Evolutionary conservation across 2,113 vertebrate species (phyloP).

Genomic region (Rhinolophus ferrumequinum): DNA sequence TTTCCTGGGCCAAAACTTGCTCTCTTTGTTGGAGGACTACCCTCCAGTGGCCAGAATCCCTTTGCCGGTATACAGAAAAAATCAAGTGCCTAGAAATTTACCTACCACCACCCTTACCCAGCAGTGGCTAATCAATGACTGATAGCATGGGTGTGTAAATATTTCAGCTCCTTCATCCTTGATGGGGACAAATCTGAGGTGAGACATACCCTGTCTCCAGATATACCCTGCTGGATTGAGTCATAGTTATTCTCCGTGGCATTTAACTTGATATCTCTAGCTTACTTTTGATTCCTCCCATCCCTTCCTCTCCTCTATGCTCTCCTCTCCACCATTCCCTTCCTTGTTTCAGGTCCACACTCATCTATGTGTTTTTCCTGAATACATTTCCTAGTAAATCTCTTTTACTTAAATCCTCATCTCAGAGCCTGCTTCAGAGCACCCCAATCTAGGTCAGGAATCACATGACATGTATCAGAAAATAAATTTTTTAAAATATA

Average conservation of each 20-base stretch:
- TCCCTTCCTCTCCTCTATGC: neutral
- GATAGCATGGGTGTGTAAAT: neutral
- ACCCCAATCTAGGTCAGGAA: neutral
- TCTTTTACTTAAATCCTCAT: neutral
- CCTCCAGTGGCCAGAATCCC: neutral
- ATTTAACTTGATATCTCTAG: neutral
- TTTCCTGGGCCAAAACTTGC: neutral
- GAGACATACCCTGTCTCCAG: fast-evolving
- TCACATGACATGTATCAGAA: neutral
- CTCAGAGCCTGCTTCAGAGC: neutral
- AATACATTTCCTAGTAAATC: neutral
- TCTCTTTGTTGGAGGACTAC: neutral
- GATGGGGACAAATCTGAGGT: neutral
- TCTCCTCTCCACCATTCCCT: neutral
- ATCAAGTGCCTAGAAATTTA: neutral
- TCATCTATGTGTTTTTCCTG: neutral
- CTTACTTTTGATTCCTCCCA: neutral
- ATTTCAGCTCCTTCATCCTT: neutral
- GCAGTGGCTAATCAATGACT: neutral
- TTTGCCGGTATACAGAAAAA: neutral
- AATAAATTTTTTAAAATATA: neutral
- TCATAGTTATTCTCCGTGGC: no score
- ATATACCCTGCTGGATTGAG: neutral
- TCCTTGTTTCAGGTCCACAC: neutral
- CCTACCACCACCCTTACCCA: fast-evolving